Base-by-base conservation (phyloP, 2,113 vertebrate species). In the Caloenas nicobarica region DNA sequence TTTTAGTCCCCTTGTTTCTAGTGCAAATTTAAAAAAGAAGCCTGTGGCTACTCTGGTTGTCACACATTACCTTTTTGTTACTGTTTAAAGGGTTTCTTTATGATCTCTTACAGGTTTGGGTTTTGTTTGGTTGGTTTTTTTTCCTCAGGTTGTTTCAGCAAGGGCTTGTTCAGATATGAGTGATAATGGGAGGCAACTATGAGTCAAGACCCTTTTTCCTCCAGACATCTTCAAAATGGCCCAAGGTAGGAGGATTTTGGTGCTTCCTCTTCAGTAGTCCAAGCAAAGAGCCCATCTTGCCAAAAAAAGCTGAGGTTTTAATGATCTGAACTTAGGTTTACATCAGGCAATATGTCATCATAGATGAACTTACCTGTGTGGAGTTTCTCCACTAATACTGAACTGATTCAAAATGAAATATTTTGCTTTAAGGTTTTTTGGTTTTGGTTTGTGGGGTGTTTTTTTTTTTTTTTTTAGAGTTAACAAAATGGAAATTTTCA, bases 41-140 rank as follows among this genome's bases (percentile, higher is more conserved):
- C 42, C 17, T 80, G 51, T 17, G 73, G 14, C 68, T 74, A 0
- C 23, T 56, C 51, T 51, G 23, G 7, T 28, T 70, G 46, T 66
- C 28, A 24, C 12, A 14, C 9, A 3, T 5, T 33, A 4, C 60
- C 26, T 61, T 66, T 86, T 46, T 9, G 4, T 54, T 86, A 10
- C 4, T 4, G 0, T 73, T 84, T 36, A 13, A 74, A 74, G 25
- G 5, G 19, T 81, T 89, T 58, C 23, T 7, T 78, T 70, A 19
- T 1, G 2, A 16, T 14, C 40, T 50, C 21, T 68, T 51, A 4
- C 23, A 31, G 26, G 34, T 50, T 26, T 3, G 19, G 34, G 3
- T 0, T 7, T 77, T 48, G 48, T 51, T 51, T 11, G 48, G 11
- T 3, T 24, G n/a, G 3, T 0, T 7, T 72, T 48, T 51, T 72